These are phyloP conservation scores for Chaetogeoica ovagalla DNA, from an alignment of 2,888 invertebrate genomes.

Conservation along the genomic window DNA sequence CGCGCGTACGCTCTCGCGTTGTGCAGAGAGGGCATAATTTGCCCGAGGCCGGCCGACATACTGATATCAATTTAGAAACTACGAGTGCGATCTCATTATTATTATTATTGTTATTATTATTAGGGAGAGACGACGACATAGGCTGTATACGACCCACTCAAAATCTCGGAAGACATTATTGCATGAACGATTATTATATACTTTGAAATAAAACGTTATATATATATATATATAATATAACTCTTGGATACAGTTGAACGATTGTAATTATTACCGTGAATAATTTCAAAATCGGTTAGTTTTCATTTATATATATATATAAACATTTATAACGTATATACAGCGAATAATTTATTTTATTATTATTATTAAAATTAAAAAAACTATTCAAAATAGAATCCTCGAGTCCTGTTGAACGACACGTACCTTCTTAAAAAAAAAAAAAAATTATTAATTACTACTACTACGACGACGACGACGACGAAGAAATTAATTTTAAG, in stretches of 20 bases:
- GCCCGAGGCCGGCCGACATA: no score
- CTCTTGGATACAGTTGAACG: no score
- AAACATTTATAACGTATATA: no score
- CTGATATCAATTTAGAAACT: constrained; percentile 2
- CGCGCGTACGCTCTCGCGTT: background rate
- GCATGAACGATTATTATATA: background rate
- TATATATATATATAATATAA: background rate
- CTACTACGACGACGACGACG: no score
- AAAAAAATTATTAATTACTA: constrained; percentile 1
- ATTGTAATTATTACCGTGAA: no score
- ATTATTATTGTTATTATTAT: no score
- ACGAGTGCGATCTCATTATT: background rate
- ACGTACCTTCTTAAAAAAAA: background rate
- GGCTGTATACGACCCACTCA: background rate
- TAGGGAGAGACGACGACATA: background rate
- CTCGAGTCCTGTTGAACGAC: background rate
- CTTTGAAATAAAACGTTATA: background rate
- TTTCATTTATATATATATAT: no score
- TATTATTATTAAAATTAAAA: background rate
- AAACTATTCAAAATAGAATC: background rate
- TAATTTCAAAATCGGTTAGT: background rate
- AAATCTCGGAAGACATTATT: background rate
- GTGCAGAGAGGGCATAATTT: background rate
- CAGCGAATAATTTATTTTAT: background rate
- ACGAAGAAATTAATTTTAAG: constrained; percentile 6